These are phyloP conservation scores for Corythornis cristatus DNA, from an alignment of 2,113 vertebrate genomes.

Conservation along the genomic window DNA sequence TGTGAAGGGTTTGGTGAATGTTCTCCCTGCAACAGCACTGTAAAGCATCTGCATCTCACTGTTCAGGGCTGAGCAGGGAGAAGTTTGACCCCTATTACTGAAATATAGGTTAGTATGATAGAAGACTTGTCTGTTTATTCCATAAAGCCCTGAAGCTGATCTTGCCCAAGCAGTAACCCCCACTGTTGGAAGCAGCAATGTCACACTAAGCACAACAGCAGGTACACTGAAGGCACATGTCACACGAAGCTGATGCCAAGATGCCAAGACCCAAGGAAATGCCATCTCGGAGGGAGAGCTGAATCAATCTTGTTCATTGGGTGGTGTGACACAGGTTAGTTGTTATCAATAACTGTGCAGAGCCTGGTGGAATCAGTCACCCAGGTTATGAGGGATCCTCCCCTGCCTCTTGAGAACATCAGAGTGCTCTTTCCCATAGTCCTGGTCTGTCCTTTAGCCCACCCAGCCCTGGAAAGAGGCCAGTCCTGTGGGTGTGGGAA, in stretches of 20 bases:
- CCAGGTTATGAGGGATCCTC: neutral
- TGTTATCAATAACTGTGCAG: fast-evolving
- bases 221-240: fast-evolving
- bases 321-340: neutral
- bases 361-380: neutral
- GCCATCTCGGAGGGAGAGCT: neutral
- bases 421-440: neutral
- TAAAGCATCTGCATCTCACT: neutral
- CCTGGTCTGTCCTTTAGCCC: neutral
- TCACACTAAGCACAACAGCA: neutral
- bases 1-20: neutral
- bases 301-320: neutral
- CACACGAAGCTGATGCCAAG: neutral
- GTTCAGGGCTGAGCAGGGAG: neutral
- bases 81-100: neutral
- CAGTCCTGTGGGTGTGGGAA: neutral
- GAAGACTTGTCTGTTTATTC: neutral
- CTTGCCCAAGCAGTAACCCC: neutral
- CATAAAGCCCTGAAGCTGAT: neutral
- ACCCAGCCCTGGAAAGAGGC: neutral
- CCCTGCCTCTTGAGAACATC: neutral
- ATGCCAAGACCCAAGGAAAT: neutral
- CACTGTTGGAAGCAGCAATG: neutral
- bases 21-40: neutral
- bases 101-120: neutral